phyloP scores from a whole-genome alignment of 1,140 invertebrate species.

The Zaprionus ornatus region DNA sequence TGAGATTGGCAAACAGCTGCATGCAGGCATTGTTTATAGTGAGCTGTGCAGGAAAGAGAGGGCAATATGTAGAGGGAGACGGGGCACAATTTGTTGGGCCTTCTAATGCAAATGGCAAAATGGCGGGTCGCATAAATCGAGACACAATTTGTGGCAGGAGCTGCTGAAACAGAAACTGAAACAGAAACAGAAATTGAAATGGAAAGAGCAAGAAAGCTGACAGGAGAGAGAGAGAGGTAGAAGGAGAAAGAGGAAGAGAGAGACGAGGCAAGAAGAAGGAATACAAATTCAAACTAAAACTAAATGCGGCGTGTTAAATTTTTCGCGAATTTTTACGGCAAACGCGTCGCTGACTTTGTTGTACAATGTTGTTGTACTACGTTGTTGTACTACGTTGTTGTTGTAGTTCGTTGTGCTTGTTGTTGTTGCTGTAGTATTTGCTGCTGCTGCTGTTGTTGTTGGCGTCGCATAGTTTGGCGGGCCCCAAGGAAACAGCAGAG shows the following conservation, averaged over 20 bases:
- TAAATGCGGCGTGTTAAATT: constrained; percentile 66
- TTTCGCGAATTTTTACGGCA: constrained; percentile 42
- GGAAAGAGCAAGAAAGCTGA: constrained; percentile 20
- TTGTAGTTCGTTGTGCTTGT: neutral
- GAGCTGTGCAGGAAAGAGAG: constrained; percentile 8
- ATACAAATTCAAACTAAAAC: constrained; percentile 50
- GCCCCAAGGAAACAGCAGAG: constrained; percentile 68
- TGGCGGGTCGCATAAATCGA: constrained; percentile 68
- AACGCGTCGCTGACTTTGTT: constrained; percentile 53
- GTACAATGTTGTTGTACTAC: constrained; percentile 19
- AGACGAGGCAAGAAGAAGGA: constrained; percentile 14
- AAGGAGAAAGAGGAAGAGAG: neutral
- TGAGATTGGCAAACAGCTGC: constrained; percentile 5
- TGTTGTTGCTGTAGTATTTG: constrained; percentile 6
- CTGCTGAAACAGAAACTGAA: constrained; percentile 16
- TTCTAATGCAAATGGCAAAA: constrained; percentile 62
- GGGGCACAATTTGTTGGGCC: constrained; percentile 22
- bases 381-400: neutral
- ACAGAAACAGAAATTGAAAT: constrained; percentile 1
- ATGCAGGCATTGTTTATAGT: constrained; percentile 1
- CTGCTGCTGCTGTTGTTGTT: constrained; percentile 1
- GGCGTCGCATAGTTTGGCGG: constrained; percentile 43
- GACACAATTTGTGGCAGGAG: constrained; percentile 37
- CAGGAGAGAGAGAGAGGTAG: neutral
- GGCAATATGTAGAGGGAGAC: neutral